Base-by-base conservation (phyloP, 2,797 vertebrate species). In the Phylloscopus collybita region DNA sequence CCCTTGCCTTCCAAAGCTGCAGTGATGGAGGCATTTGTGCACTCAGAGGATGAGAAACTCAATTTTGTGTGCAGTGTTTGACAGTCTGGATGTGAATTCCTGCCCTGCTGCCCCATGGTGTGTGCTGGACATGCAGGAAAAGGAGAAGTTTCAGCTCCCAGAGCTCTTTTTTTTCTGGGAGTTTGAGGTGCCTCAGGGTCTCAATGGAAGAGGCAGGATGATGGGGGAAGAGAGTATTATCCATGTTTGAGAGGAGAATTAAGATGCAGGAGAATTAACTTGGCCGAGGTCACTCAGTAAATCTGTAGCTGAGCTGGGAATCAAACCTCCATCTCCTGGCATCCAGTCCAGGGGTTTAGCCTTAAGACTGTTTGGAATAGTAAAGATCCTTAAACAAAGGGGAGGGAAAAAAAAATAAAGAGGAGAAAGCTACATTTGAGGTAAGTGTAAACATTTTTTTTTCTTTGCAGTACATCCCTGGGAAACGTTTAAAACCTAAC, bases 221-320 rank as follows among this genome's bases (percentile, higher is more conserved):
- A 5, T 42, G 51, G 40, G 56, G 27, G 38, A 59, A 47, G 47
- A 30, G 11, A 45, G 9, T 0, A 27, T 64, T 66, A 49, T 6
- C 70, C 7, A 1, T 23, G 22, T 47, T 47, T 11, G 67, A 53
- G 78, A 72, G 47, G 23, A 81, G 60, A 86, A 32, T 78, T 88
- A 90, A 80, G 79, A 50, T 80, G 56, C 47, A 80, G 86, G 47
- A 90, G 88, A 73, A 93, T 92, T 80, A 91, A 74, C 54, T 67
- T 83, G 73, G 75, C 75, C 10, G 15, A 65, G 88, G 89, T 92
- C 90, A 92, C 74, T 74, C 4, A 17, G 90, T 83, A 91, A 90
- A 92, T 92, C 90, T 79, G 72, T 15, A 83, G 85, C 70, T 91
- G 89, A 93, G 89, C 67, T 83, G 69, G 75, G 79, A 88, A 71